Evolutionary conservation across 1,140 invertebrate species (phyloP).

Genomic region (Stenopsyche tienmushanensis): DNA sequence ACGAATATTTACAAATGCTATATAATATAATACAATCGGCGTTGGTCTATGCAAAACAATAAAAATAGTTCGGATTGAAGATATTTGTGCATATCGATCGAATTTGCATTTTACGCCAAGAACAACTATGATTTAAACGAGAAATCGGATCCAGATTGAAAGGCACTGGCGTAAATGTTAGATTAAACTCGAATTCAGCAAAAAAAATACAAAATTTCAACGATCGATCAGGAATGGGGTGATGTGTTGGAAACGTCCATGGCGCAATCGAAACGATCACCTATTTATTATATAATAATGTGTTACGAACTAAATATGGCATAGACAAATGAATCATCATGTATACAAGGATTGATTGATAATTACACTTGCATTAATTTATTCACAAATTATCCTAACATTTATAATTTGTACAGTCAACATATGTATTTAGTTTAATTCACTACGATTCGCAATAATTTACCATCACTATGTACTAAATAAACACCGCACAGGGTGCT

Average conservation of each 20-base stretch:
- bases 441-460: constrained; percentile 24
- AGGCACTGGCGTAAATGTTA: too few species aligned
- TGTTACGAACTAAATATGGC: constrained; percentile 41
- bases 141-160: too few species aligned
- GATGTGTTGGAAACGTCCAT: too few species aligned
- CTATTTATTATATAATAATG: constrained; percentile 13
- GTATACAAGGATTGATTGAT: constrained; percentile 38
- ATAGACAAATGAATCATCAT: constrained; percentile 41
- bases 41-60: too few species aligned
- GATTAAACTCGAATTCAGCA: too few species aligned
- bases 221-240: too few species aligned
- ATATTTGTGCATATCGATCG: too few species aligned
- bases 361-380: constrained; percentile 37
- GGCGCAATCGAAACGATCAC: constrained; percentile 36
- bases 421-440: constrained; percentile 32
- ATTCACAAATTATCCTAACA: constrained; percentile 40
- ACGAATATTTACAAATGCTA: too few species aligned
- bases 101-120: too few species aligned
- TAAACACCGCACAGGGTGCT: constrained; percentile 15
- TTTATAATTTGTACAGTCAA: constrained; percentile 42
- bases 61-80: too few species aligned
- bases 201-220: constrained; percentile 8
- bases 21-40: too few species aligned
- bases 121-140: too few species aligned
- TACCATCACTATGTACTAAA: constrained; percentile 14